Conservation (phyloP, 2,797 vertebrate species). For the Gadopsis marmoratus region DNA sequence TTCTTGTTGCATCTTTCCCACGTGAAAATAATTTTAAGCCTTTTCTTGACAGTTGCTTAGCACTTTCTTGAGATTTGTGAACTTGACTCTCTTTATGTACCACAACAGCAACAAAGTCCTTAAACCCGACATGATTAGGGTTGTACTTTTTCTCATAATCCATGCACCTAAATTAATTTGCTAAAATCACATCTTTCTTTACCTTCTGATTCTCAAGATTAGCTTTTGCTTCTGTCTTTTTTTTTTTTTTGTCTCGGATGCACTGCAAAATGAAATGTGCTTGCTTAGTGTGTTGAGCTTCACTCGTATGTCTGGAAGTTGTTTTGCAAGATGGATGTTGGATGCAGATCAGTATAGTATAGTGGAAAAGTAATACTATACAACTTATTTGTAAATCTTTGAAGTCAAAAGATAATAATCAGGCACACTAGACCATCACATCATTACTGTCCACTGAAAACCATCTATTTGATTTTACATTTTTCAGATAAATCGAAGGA, state of each 20-base stretch:
- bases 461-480: background rate
- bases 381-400: background rate
- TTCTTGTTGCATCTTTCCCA: background rate
- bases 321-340: background rate
- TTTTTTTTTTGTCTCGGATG: background rate
- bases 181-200: background rate
- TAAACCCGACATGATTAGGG: background rate
- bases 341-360: background rate
- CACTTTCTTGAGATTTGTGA: background rate
- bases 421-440: background rate
- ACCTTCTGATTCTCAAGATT: constrained; percentile 4
- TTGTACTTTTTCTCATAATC: constrained; percentile 5
- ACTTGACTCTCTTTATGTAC: background rate
- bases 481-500: background rate
- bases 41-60: constrained; percentile 5
- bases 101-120: background rate
- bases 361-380: background rate
- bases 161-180: background rate
- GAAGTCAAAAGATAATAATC: background rate
- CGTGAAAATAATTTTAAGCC: background rate
- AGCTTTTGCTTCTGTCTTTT: background rate
- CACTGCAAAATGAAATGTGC: background rate
- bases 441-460: background rate
- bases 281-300: background rate
- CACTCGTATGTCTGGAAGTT: background rate